These are phyloP conservation scores for Eupithecia inturbata DNA, from an alignment of 2,888 invertebrate genomes.

Conservation along the genomic window DNA sequence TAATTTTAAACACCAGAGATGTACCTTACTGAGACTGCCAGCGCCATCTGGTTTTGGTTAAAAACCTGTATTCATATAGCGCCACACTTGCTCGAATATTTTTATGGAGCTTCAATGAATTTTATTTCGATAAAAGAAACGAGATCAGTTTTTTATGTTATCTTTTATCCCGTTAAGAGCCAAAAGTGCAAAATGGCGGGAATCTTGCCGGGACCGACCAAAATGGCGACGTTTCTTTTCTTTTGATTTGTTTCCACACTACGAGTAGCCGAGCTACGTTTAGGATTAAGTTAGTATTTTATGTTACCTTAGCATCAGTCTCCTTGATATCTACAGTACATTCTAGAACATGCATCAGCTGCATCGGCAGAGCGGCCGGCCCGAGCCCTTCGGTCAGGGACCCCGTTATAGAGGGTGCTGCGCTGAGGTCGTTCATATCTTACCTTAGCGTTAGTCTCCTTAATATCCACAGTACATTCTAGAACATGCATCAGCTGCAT, in stretches of 20 bases:
- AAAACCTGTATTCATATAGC: background rate
- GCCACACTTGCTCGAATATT: background rate
- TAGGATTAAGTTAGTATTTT: background rate
- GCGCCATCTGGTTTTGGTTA: background rate
- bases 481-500: too few species aligned
- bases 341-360: conserved; percentile 92
- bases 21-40: background rate
- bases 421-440: conserved; percentile 85
- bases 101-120: background rate
- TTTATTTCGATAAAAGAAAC: background rate
- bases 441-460: too few species aligned
- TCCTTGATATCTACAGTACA: conserved; percentile 97
- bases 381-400: conserved; percentile 85
- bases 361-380: conserved; percentile 85
- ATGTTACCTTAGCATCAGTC: conserved; percentile 90
- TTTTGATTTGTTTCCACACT: too few species aligned
- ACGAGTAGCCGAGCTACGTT: background rate
- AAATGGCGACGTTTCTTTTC: background rate
- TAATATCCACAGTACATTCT: too few species aligned
- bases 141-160: too few species aligned
- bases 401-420: conserved; percentile 86
- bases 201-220: background rate
- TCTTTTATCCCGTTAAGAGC: background rate
- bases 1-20: background rate
- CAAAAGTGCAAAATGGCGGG: background rate